A percentile compares a stretch with the other conserved stretches of the same genome.
Evolutionary conservation across 2,888 invertebrate species (phyloP).

Genomic region (Drosophila helvetica): DNA sequence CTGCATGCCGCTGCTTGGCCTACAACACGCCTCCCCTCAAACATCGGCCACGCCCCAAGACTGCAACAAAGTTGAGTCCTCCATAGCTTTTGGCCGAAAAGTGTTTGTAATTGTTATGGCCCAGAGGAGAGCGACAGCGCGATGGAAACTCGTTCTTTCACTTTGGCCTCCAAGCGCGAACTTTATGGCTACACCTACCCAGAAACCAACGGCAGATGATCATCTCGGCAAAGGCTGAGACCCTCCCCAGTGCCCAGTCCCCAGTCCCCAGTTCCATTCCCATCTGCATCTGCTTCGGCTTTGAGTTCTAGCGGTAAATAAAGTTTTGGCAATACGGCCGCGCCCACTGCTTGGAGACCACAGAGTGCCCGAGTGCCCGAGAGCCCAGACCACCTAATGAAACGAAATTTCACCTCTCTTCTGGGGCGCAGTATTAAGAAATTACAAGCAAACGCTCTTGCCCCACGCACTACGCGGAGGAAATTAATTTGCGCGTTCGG

Average conservation of each 20-base stretch:
- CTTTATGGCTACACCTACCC: conserved; percentile 80
- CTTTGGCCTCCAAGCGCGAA: conserved; percentile 74
- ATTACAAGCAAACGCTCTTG: conserved; percentile 53
- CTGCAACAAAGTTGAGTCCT: conserved; percentile 17
- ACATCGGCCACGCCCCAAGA: conserved; percentile 62
- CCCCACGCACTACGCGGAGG: conserved; percentile 77
- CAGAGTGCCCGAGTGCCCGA: not conserved
- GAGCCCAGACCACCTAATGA: conserved; percentile 75
- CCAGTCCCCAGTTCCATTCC: not conserved
- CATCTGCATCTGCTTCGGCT: conserved; percentile 5
- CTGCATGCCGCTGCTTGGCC: conserved; percentile 18
- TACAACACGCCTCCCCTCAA: conserved; percentile 39
- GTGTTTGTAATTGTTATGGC: conserved; percentile 60
- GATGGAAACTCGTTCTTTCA: conserved; percentile 70
- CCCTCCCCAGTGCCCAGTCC: no score
- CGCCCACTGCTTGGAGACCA: conserved; percentile 55
- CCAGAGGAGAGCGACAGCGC: not conserved
- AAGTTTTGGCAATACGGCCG: conserved; percentile 64
- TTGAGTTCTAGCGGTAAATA: conserved; percentile 73
- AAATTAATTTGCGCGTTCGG: conserved; percentile 69
- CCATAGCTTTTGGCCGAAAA: conserved; percentile 26
- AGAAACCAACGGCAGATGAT: conserved; percentile 54
- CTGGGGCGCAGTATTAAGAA: conserved; percentile 65
- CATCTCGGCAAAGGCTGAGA: conserved; percentile 41
- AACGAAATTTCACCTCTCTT: conserved; percentile 28